Base-by-base conservation (phyloP, 2,888 invertebrate genomes). In the Pogonocherus hispidulus region DNA sequence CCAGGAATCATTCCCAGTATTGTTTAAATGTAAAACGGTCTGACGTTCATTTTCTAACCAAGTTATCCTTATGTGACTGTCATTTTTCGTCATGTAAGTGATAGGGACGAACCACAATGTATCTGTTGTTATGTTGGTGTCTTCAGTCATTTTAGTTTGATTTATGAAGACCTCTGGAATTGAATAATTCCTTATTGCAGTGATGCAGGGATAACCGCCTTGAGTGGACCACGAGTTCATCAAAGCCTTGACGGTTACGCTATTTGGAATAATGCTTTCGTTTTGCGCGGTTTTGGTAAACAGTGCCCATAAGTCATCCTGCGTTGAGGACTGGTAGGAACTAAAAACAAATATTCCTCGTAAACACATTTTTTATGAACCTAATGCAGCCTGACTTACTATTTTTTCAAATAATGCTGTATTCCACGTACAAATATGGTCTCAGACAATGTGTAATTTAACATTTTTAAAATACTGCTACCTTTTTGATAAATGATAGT, bases 151-250 rank as follows among this genome's bases (percentile, higher is more conserved):
- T 72, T 80, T 81, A 46, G 87, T 89, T 86, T 90, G 90, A 75
- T 85, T 78, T 18, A 90, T 82, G 8, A 82, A 83, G 1, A 88
- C 85, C 0, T 80, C 72, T 1, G 86, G 87, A 0, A 83, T 86
- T 0, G 82, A 77, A 66, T 90, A 90, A 79, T 90, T 85, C 76
- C 90, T 86, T 0, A 82, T 84, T 0, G 92, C 88, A 0, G 87
- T 88, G 3, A 93, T 84, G 0, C 92, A 86, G 0, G 93, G 93
- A 81, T 90, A 93, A 0, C 92, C 92, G 0, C 90, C 87, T 80
- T 93, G 92, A 14, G 89, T 87, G 0, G 92, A 92, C 93, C 93
- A 94, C 0, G 90, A 87, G 79, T 91, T 90, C 89, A 93, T 92
- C 68, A 93, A 87, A 6, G 86, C 84, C 23, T 89, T 89, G 1